A percentile compares a stretch with the other conserved stretches of the same genome.
Evolutionary conservation across 1,140 invertebrate genomes (phyloP).

Genomic region (Drosophila mauritiana): DNA sequence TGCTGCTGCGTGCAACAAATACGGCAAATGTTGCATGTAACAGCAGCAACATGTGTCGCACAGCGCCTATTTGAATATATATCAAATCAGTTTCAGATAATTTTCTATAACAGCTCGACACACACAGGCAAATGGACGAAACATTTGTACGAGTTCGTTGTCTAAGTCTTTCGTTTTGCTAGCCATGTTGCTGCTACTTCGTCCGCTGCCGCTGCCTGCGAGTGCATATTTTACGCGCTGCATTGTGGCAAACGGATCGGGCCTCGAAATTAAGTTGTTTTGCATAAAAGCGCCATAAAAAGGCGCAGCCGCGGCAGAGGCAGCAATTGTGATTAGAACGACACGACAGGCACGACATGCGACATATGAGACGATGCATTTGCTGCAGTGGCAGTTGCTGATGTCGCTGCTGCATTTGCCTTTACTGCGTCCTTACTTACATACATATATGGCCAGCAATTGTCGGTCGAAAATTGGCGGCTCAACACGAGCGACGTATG

Average conservation of each 20-base stretch:
- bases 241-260: slow-evolving; percentile 61
- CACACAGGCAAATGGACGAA: slow-evolving; percentile 50
- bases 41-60: slow-evolving; percentile 77
- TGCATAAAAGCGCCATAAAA: slow-evolving; percentile 83
- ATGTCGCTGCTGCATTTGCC: slow-evolving; percentile 9
- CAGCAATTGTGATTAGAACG: slow-evolving; percentile 80
- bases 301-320: slow-evolving; percentile 55
- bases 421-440: slow-evolving; percentile 5
- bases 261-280: slow-evolving; percentile 79
- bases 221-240: slow-evolving; percentile 78
- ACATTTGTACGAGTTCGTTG: slow-evolving; percentile 76
- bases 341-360: slow-evolving; percentile 80
- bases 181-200: slow-evolving; percentile 14
- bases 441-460: slow-evolving; percentile 78
- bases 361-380: slow-evolving; percentile 65
- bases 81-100: slow-evolving; percentile 83
- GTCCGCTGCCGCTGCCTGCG: slow-evolving; percentile 17
- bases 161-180: slow-evolving; percentile 76
- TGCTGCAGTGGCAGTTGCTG: slow-evolving; percentile 13
- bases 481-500: slow-evolving; percentile 81
- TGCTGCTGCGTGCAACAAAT: slow-evolving; percentile 71
- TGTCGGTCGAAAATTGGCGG: slow-evolving; percentile 68
- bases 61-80: slow-evolving; percentile 82
- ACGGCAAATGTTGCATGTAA: slow-evolving; percentile 78
- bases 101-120: slow-evolving; percentile 77